A percentile compares a stretch with the other conserved stretches of the same genome.
Evolutionary conservation across 1,140 invertebrate genomes (phyloP).

Genomic region (Camponotus pennsylvanicus): DNA sequence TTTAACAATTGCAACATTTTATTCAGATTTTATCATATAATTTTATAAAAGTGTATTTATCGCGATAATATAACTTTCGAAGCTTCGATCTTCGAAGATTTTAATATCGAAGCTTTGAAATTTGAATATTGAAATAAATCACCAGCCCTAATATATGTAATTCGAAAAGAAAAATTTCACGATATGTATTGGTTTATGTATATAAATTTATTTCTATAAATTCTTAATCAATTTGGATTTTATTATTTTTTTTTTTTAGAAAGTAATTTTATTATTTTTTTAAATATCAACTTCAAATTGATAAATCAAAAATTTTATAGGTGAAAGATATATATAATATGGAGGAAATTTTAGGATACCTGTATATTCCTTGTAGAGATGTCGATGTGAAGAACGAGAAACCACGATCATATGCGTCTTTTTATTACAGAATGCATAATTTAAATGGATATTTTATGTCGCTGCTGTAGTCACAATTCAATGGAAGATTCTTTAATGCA

Average conservation of each 20-base stretch:
- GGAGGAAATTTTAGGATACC: neutral
- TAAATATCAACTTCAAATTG: slow-evolving; percentile 15
- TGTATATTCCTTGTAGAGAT: slow-evolving; percentile 27
- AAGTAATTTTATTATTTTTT: neutral
- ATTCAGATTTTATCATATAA: too few relatives aligned
- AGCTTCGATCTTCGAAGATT: too few relatives aligned
- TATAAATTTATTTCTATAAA: neutral
- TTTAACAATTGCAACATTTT: too few relatives aligned
- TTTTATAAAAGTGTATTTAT: too few relatives aligned
- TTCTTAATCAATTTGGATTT: slow-evolving; percentile 13
- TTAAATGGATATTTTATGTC: slow-evolving; percentile 20
- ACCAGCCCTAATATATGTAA: neutral
- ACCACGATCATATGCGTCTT: slow-evolving; percentile 1
- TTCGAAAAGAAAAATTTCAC: neutral
- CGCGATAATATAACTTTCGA: too few relatives aligned
- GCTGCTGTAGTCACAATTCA: neutral
- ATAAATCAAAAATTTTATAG: slow-evolving; percentile 1
- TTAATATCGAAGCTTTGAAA: too few relatives aligned
- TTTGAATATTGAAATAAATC: too few relatives aligned
- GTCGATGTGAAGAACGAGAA: slow-evolving; percentile 6
- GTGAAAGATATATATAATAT: neutral
- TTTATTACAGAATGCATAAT: neutral
- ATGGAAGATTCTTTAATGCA: slow-evolving; percentile 19
- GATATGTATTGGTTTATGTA: neutral
- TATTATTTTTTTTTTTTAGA: neutral